A percentile compares a stretch with the other conserved stretches of the same genome.
phyloP scores from a whole-genome alignment of 2,888 invertebrate species.

The Tetragonisca angustula region DNA sequence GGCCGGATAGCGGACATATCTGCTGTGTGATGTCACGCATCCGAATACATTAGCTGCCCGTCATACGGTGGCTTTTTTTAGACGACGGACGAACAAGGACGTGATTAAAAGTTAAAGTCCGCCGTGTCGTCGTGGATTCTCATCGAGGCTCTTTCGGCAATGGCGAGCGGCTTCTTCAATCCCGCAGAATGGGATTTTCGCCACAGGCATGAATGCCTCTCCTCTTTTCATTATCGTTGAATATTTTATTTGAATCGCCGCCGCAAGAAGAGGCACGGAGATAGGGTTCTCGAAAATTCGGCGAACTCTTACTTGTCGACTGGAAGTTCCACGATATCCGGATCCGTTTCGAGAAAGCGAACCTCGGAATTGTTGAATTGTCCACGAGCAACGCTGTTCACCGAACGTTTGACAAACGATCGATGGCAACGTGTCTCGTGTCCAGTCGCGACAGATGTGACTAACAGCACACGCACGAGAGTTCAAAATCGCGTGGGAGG shows the following conservation, averaged over 20 bases:
- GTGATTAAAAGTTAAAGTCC: slow-evolving; percentile 54
- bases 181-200: background rate
- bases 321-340: slow-evolving; percentile 19
- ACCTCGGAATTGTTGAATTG: background rate
- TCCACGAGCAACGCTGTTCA: background rate
- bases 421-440: background rate
- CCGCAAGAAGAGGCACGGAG: background rate
- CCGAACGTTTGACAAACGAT: background rate
- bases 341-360: background rate
- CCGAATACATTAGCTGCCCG: slow-evolving; percentile 50
- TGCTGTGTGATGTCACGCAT: slow-evolving; percentile 56
- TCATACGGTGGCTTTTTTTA: slow-evolving; percentile 50
- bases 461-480: slow-evolving; percentile 7
- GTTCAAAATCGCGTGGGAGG: slow-evolving; percentile 20
- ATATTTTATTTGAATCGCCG: background rate
- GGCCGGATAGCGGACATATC: slow-evolving; percentile 44
- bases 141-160: background rate
- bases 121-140: background rate
- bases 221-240: background rate
- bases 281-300: slow-evolving; percentile 22
- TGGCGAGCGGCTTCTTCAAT: background rate
- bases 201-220: background rate
- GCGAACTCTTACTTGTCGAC: slow-evolving; percentile 20
- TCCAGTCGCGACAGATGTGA: background rate
- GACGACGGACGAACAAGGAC: slow-evolving; percentile 41